These are phyloP conservation scores for Antheraea pernyi DNA, from an alignment of 1,140 invertebrate genomes.

Conservation along the genomic window DNA sequence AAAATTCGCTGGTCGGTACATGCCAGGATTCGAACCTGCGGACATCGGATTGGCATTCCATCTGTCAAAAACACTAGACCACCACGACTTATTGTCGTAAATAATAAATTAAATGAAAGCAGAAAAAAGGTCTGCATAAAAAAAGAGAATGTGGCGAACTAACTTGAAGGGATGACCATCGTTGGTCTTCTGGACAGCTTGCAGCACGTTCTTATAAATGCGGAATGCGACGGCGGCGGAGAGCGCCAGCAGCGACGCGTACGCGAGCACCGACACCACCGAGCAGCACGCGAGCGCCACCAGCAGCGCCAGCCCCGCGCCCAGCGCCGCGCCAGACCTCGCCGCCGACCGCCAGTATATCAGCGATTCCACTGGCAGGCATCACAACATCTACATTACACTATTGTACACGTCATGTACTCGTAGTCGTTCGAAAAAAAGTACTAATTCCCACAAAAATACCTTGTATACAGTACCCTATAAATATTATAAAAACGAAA, in stretches of 20 bases:
- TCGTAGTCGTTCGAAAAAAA: too few species aligned
- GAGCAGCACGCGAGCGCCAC: slow-evolving; percentile 96
- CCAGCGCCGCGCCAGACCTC: slow-evolving; percentile 95
- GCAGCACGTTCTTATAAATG: slow-evolving; percentile 97
- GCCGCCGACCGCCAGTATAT: slow-evolving; percentile 98
- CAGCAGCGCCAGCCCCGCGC: slow-evolving; percentile 90
- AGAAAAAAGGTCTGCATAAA: background rate
- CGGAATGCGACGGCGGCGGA: slow-evolving; percentile 93
- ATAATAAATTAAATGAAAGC: too few species aligned
- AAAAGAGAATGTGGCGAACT: background rate
- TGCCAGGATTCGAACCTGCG: too few species aligned
- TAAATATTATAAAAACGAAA: too few species aligned
- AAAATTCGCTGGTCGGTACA: too few species aligned
- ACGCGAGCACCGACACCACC: slow-evolving; percentile 96
- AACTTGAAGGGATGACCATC: slow-evolving; percentile 99
- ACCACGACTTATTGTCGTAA: too few species aligned
- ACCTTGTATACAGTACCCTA: too few species aligned
- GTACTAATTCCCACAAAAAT: too few species aligned
- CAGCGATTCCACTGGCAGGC: slow-evolving; percentile 90
- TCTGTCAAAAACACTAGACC: too few species aligned
- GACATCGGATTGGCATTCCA: too few species aligned
- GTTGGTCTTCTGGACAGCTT: slow-evolving; percentile 97
- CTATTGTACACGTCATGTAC: too few species aligned
- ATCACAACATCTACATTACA: slow-evolving; percentile 54
- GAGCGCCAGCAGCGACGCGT: slow-evolving; percentile 91